Base-by-base conservation (phyloP, 2,797 vertebrate genomes). In the Clarias platycephalus region DNA sequence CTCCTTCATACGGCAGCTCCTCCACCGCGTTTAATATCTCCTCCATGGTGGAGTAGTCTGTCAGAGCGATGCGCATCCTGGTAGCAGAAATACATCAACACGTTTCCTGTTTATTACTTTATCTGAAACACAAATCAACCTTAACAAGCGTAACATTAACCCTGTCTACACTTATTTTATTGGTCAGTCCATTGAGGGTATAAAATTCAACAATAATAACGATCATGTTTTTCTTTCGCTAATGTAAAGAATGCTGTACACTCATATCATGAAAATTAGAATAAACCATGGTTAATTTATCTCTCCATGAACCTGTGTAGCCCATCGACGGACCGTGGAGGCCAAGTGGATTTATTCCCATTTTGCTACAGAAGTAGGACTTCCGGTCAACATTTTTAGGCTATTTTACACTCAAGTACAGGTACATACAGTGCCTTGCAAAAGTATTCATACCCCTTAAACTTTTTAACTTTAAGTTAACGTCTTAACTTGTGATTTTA, bases 11-110 rank as follows among this genome's bases (percentile, higher is more conserved):
- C 0, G 91, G 92, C 44, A 97, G 91, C 68, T 92, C 93, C 89
- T 90, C 92, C 86, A 96, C 66, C 4, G 95, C 94, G 82, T 90
- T 91, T 81, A 97, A 90, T 37, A 91, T 92, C 70, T 95, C 95
- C 26, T 93, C 87, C 1, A 93, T 55, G 22, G 93, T 93, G 83
- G 87, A 88, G 4, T 95, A 96, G 91, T 97, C 97, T 0, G 95
- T 95, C 91, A 96, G 89, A 82, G 95, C 95, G 31, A 96, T 95
- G 5, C 85, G 92, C 94, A 96, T 96, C 91, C 96, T 97, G 88
- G 1, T 53, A 57, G 79, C 22, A 79, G 64, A 58, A 57, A 70
- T n/a, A 80, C 71, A 83, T 34, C 16, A n/a, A 53, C 44, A 74
- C 7, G 3, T 8, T 9, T 6, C 16, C 70, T 26, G n/a, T 74